Evolutionary conservation across 1,140 invertebrate species (phyloP), one percentile per base, ranked within the genome.

Genomic region (Proctacanthus coquilletti): DNA sequence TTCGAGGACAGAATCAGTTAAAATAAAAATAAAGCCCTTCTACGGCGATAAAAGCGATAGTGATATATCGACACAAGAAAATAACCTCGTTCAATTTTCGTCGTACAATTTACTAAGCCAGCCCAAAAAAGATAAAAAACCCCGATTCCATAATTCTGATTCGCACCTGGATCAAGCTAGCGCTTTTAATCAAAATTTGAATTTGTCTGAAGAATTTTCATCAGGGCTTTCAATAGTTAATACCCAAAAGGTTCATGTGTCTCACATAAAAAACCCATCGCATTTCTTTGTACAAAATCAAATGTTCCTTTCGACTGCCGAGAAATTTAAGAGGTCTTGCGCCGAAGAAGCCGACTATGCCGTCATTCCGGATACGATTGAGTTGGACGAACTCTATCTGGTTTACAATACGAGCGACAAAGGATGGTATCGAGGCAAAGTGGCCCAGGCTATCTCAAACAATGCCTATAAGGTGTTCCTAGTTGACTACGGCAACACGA

Each of bases 341-440:
- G 17, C 17, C 13, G 40, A 20, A n/a, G 29, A 37, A 30, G 20
- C 19, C 4, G 23, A 39, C 9, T 5, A 19, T 10, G 37, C 37
- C 8, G 36, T 2, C 11, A 31, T 15, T 30, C 18, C 41, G 2
- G 37, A 42, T 13, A 6, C 13, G 11, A 40, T 43, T 13, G 21
- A 35, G 9, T 15, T 25, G 11, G 42, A 39, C 13, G 23, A 43
- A 19, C 29, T 18, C 11, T 45, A 43, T 21, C 37, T 43, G 39
- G 21, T 27, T 4, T 43, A 38, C 21, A 20, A 41, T 21, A 20
- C 3, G 9, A 25, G 21, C 11, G 37, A 43, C 19, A 41, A 43
- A 10, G 30, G 32, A 15, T 45, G 44, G 44, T 43, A 45, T 43
- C 41, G 44, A 3, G 37, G 30, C 13, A 29, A 35, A 31, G 30